These are phyloP conservation scores for Argopecten irradians DNA, from an alignment of 1,140 invertebrate genomes.

Conservation along the genomic window DNA sequence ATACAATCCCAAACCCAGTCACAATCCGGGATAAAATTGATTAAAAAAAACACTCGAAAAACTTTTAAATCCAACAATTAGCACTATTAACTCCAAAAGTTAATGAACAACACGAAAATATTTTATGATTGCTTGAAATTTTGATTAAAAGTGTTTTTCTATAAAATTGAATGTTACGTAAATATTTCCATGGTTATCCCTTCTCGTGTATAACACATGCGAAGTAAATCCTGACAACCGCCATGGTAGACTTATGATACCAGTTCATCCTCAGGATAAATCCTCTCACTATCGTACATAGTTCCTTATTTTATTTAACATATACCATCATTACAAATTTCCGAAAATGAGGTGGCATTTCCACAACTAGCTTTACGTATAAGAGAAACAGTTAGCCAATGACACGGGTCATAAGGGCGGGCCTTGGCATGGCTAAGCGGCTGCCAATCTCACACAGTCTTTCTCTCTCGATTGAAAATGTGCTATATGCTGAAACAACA, in stretches of 20 bases:
- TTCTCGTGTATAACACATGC: slow-evolving; percentile 1
- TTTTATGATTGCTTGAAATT: background rate
- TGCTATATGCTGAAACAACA: slow-evolving; percentile 16
- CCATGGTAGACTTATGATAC: background rate
- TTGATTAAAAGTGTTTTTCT: background rate
- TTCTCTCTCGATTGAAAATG: slow-evolving; percentile 2
- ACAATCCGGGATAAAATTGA: background rate
- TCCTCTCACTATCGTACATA: background rate
- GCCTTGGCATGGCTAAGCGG: background rate
- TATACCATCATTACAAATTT: background rate
- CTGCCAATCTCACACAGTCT: background rate
- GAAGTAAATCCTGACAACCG: background rate
- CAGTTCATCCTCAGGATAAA: background rate
- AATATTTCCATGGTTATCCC: background rate
- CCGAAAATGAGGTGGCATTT: background rate
- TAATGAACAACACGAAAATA: background rate
- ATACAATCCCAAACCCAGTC: background rate
- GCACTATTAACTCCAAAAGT: background rate
- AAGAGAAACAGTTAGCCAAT: background rate
- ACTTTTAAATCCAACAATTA: background rate
- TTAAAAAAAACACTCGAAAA: background rate
- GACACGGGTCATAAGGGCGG: slow-evolving; percentile 13
- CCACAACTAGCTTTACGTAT: background rate
- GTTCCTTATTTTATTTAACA: background rate
- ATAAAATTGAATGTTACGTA: background rate